Percentiles rank a stretch among this genome's conserved stretches.
These are phyloP conservation scores for Melipona quadrifasciata DNA, from an alignment of 1,140 invertebrate genomes.

Conservation along the genomic window DNA sequence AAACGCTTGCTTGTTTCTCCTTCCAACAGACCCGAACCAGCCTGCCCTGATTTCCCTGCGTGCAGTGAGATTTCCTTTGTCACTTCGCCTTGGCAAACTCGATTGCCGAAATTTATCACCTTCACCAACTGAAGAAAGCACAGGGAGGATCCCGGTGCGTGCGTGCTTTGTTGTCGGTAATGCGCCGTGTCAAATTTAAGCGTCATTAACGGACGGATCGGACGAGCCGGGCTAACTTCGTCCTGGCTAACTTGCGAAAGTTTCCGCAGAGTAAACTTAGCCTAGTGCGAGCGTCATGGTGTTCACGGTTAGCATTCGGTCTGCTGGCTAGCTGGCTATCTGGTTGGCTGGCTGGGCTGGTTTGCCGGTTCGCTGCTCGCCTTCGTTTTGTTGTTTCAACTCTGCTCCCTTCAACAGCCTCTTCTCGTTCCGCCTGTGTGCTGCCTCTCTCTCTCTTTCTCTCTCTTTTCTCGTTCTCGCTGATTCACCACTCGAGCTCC, in stretches of 20 bases:
- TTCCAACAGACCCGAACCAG: not conserved
- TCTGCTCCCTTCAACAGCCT: constrained; percentile 65
- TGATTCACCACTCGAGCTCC: not conserved
- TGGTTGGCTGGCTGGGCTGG: constrained; percentile 43
- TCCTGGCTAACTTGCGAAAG: constrained; percentile 62
- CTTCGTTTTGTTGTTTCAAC: constrained; percentile 76
- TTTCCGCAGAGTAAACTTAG: constrained; percentile 78
- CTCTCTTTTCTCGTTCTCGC: constrained; percentile 15
- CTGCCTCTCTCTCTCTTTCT: not conserved
- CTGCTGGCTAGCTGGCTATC: constrained; percentile 47
- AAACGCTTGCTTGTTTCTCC: not conserved
- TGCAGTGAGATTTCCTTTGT: too few relatives aligned
- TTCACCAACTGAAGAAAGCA: not conserved
- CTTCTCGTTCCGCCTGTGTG: constrained; percentile 41
- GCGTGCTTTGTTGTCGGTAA: constrained; percentile 11
- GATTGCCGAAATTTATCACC: constrained; percentile 3
- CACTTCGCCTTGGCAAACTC: too few relatives aligned
- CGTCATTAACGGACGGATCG: constrained; percentile 47
- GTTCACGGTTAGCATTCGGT: constrained; percentile 59
- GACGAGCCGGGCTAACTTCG: constrained; percentile 11
- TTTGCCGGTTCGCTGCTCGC: constrained; percentile 66
- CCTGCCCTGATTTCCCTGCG: not conserved
- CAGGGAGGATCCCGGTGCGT: not conserved
- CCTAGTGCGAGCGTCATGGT: constrained; percentile 67
- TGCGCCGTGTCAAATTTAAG: constrained; percentile 47